Percentiles rank a stretch among this genome's conserved stretches.
phyloP scores from a whole-genome alignment of 2,113 vertebrate species.

The Oenanthe melanoleuca region DNA sequence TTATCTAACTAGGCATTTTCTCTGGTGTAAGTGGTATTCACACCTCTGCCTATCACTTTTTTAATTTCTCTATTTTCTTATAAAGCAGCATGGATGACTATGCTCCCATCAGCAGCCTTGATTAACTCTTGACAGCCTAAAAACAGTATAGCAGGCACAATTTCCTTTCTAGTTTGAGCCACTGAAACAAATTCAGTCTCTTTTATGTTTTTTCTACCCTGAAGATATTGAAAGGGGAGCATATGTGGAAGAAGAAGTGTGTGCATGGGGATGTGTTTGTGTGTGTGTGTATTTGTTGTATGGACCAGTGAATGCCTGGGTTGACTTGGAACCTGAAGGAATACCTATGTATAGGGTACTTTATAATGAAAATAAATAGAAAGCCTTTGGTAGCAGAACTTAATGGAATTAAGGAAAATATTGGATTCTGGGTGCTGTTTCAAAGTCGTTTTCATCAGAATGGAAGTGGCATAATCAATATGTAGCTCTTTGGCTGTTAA shows the following conservation, averaged over 20 bases:
- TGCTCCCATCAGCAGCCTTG: neutral
- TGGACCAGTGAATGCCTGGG: neutral
- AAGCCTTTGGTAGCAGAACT: neutral
- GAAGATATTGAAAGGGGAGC: neutral
- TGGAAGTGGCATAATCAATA: slow-evolving; percentile 41
- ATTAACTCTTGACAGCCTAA: neutral
- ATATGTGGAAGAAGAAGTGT: neutral
- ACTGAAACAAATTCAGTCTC: neutral
- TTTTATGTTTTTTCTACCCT: neutral
- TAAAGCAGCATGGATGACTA: neutral
- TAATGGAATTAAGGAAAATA: slow-evolving; percentile 1
- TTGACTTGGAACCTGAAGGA: neutral
- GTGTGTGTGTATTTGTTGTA: neutral
- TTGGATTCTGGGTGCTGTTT: neutral
- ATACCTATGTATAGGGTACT: neutral
- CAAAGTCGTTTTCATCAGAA: neutral
- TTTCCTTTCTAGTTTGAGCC: neutral
- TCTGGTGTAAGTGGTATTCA: neutral
- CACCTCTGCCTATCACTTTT: neutral
- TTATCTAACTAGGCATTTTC: slow-evolving; percentile 1
- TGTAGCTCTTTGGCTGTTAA: slow-evolving; percentile 33
- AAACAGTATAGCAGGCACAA: neutral
- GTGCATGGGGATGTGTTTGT: neutral
- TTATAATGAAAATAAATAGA: neutral
- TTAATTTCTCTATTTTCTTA: neutral